Evolutionary conservation across 2,797 vertebrate genomes (phyloP), one percentile per base, ranked within the genome.

Genomic region (Mormyrus proboscirostris): DNA sequence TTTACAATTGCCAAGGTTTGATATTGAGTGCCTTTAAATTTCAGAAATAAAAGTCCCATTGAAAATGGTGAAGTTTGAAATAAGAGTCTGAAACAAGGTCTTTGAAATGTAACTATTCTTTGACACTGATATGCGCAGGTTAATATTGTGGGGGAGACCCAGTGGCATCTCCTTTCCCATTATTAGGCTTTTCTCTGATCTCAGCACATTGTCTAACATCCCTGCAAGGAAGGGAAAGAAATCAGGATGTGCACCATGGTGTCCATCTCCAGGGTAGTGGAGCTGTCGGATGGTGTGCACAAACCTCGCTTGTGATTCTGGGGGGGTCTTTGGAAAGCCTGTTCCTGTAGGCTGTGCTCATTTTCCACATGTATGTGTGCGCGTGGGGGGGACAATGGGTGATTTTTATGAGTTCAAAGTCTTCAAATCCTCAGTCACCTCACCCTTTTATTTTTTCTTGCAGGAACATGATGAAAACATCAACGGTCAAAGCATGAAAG

Each of bases 401-500:
- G 91, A 91, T 91, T 92, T 90, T 89, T 83, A 90, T 89, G 90
- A 92, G 85, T 59, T 87, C 85, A 87, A 87, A 87, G 86, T 59
- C 86, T 88, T 25, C 6, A 57, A 88, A 88, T 88, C 41, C 38
- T 88, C 55, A 41, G 85, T 50, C 33, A 29, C 49, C n/a, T 87
- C 22, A 0, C 16, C 29, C 44, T 84, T 84, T 84, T 84, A 47
- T 84, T 84, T 87, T 87, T 55, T 87, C 85, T 59, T 73, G 84
- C 82, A 83, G 90, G 90, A 89, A 88, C 89, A 82, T 62, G 41
- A 89, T 83, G 90, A 57, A 90, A 89, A 91, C 89, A 91, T 90
- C 94, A 94, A 94, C 94, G 94, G 94, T 92, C 93, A 93, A 92
- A 95, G 95, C 95, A 94, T 93, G 93, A 96, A 95, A 94, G 92